phyloP scores from a whole-genome alignment of 2,797 vertebrate species.

The Anguilla marmorata region DNA sequence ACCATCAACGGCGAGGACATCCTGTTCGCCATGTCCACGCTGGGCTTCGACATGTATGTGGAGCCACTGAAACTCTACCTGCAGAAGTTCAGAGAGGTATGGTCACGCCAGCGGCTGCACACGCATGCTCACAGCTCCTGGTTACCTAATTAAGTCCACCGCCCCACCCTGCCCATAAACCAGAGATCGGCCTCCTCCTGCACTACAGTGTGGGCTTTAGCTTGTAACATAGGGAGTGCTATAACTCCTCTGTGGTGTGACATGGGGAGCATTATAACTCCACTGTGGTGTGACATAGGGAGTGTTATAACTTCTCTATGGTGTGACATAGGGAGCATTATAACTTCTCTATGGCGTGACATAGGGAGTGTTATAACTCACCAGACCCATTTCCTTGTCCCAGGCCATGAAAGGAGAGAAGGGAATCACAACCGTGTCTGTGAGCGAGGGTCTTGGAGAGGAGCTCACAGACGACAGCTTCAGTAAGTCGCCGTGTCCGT shows the following conservation, averaged over 20 bases:
- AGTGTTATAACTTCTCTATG: neutral
- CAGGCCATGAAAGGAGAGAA: conserved; percentile 99
- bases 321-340: neutral
- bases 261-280: no score
- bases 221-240: neutral
- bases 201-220: neutral
- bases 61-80: conserved; percentile 97
- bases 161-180: neutral
- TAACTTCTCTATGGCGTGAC: neutral
- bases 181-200: neutral
- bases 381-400: conserved; percentile 20
- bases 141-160: no score
- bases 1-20: conserved; percentile 99
- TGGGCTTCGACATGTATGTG: conserved; percentile 98
- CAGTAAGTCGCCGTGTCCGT: conserved; percentile 71
- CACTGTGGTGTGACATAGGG: no score
- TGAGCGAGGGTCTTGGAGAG: conserved; percentile 84
- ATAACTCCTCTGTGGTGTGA: no score
- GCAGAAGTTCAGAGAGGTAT: conserved; percentile 98
- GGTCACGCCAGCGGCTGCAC: neutral
- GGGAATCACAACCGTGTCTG: conserved; percentile 82
- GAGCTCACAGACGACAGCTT: conserved; percentile 94
- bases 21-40: conserved; percentile 97
- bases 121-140: no score
- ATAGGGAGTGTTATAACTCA: neutral